Conservation (phyloP, 1,140 invertebrate genomes). For the Bemisia tabaci region DNA sequence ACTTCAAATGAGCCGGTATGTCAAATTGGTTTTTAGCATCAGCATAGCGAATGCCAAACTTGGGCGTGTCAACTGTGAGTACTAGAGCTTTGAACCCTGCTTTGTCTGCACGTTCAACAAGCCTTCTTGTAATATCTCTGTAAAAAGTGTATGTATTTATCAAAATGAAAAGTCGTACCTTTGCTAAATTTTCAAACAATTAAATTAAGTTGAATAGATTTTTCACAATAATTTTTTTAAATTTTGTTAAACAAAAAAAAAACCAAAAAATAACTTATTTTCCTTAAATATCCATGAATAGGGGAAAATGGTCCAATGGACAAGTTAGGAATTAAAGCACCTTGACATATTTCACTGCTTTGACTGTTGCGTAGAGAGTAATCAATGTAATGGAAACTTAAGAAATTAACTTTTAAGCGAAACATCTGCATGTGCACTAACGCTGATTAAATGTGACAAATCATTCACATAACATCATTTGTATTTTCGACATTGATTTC, state of each 20-base stretch:
- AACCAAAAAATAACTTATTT: slow-evolving; percentile 1
- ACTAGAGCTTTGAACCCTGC: slow-evolving; percentile 79
- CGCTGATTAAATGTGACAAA: no score
- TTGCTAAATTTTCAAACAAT: background rate
- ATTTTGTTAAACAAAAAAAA: background rate
- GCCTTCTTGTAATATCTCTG: slow-evolving; percentile 51
- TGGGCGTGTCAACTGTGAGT: slow-evolving; percentile 77
- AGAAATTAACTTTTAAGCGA: no score
- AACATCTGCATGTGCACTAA: no score
- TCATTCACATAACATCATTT: no score
- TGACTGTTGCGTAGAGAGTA: no score
- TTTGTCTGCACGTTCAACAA: slow-evolving; percentile 65
- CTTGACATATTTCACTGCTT: no score
- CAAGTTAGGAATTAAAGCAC: no score
- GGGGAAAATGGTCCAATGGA: no score
- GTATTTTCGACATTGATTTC: no score
- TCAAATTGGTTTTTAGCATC: slow-evolving; percentile 75
- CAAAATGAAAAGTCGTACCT: background rate
- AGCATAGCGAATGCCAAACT: slow-evolving; percentile 63
- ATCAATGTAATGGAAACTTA: no score
- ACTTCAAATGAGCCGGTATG: slow-evolving; percentile 65
- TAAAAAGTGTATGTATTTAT: slow-evolving; percentile 6
- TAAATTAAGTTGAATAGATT: background rate
- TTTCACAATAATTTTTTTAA: background rate
- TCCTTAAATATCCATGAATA: background rate